Evolutionary conservation across 1,140 invertebrate genomes (phyloP).

Genomic region (Panonychus citri): DNA sequence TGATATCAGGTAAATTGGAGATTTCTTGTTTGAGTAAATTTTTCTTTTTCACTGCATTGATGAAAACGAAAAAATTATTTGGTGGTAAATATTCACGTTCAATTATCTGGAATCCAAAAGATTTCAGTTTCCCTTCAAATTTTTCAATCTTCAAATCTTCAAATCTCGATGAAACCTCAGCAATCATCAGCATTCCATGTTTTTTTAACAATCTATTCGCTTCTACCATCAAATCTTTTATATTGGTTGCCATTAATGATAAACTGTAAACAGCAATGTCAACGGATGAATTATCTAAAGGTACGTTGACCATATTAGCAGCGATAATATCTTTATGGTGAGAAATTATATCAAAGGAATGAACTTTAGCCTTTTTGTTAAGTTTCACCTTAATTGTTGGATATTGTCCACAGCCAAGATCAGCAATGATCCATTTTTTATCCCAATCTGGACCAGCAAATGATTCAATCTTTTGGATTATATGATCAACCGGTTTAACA

Average conservation of each 20-base stretch:
- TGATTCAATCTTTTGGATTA: not conserved
- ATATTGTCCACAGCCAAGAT: constrained; percentile 4
- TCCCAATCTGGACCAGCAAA: not conserved
- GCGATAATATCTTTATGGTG: not conserved
- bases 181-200: constrained; percentile 1
- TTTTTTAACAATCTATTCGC: constrained; percentile 6
- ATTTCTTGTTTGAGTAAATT: not conserved
- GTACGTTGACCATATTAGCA: constrained; percentile 3
- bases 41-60: not conserved
- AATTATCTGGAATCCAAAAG: constrained; percentile 3
- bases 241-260: constrained; percentile 8
- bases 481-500: constrained; percentile 3
- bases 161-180: constrained; percentile 7
- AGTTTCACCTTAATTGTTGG: not conserved
- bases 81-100: constrained; percentile 1
- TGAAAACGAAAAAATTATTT: constrained; percentile 7
- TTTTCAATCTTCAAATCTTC: not conserved
- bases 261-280: constrained; percentile 6
- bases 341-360: constrained; percentile 4
- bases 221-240: constrained; percentile 5
- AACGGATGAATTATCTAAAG: not conserved
- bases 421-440: not conserved
- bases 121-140: not conserved
- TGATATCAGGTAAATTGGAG: not conserved
- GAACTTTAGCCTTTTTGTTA: not conserved